These are phyloP conservation scores for Acrobasis repandana DNA, from an alignment of 2,888 invertebrate genomes.

Conservation along the genomic window DNA sequence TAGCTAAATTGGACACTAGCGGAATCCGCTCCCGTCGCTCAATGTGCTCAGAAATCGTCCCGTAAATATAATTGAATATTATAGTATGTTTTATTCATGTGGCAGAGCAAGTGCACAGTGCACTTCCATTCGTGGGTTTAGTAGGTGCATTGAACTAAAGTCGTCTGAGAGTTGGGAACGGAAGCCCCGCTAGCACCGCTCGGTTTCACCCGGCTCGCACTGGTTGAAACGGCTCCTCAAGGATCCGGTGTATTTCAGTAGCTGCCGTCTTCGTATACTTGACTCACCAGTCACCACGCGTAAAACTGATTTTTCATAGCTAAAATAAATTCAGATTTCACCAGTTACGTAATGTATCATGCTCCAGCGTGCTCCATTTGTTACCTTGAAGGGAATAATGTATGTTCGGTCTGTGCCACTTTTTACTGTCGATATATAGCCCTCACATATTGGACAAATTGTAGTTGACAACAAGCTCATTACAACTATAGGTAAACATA, in stretches of 20 bases:
- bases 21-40: neutral
- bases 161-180: slow-evolving; percentile 8
- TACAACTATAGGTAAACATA: neutral
- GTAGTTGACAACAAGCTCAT: neutral
- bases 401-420: neutral
- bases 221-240: slow-evolving; percentile 17
- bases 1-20: slow-evolving; percentile 13
- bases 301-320: slow-evolving; percentile 17
- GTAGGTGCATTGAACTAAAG: slow-evolving; percentile 16
- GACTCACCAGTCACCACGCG: slow-evolving; percentile 16
- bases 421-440: neutral
- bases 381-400: neutral
- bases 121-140: neutral
- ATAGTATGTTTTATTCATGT: slow-evolving; percentile 1
- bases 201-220: slow-evolving; percentile 12
- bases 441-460: neutral
- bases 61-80: slow-evolving; percentile 3
- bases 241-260: slow-evolving; percentile 16
- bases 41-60: neutral
- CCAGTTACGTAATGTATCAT: neutral
- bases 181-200: neutral
- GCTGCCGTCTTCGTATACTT: slow-evolving; percentile 4
- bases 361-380: neutral
- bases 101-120: neutral
- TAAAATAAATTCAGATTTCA: slow-evolving; percentile 10